These are phyloP conservation scores for Pharmacophagus antenor DNA, from an alignment of 2,888 invertebrate species.

Conservation along the genomic window DNA sequence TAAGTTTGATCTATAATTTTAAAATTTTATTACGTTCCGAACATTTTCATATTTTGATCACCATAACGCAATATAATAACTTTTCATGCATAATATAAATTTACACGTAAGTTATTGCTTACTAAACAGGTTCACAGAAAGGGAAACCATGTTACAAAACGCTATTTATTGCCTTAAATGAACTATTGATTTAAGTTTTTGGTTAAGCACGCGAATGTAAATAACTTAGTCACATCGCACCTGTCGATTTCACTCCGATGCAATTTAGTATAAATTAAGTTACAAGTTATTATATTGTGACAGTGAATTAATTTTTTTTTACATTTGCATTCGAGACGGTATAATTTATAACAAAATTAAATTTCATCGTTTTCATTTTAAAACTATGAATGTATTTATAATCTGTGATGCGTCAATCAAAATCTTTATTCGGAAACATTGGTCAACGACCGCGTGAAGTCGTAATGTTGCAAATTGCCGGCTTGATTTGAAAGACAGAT, in stretches of 20 bases:
- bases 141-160: conserved; percentile 13
- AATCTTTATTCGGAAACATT: conserved; percentile 4
- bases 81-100: not conserved
- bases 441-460: conserved; percentile 19
- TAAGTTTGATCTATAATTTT: not conserved
- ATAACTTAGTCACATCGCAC: conserved; percentile 3
- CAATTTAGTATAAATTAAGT: conserved; percentile 13
- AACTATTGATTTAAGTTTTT: conserved; percentile 13
- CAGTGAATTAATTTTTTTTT: conserved; percentile 11
- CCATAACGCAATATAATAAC: not conserved
- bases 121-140: conserved; percentile 11
- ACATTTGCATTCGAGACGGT: conserved; percentile 4
- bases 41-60: not conserved
- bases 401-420: conserved; percentile 18
- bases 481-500: conserved; percentile 21
- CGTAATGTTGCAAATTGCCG: conserved; percentile 19
- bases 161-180: conserved; percentile 15
- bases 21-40: not conserved
- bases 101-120: not conserved
- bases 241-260: conserved; percentile 28
- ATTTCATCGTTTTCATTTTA: conserved; percentile 14
- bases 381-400: conserved; percentile 21
- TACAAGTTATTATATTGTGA: conserved; percentile 14
- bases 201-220: conserved; percentile 7
- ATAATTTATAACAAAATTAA: not conserved